Evolutionary conservation across 2,888 invertebrate species (phyloP).

Genomic region (Lasioglossum zephyrum): DNA sequence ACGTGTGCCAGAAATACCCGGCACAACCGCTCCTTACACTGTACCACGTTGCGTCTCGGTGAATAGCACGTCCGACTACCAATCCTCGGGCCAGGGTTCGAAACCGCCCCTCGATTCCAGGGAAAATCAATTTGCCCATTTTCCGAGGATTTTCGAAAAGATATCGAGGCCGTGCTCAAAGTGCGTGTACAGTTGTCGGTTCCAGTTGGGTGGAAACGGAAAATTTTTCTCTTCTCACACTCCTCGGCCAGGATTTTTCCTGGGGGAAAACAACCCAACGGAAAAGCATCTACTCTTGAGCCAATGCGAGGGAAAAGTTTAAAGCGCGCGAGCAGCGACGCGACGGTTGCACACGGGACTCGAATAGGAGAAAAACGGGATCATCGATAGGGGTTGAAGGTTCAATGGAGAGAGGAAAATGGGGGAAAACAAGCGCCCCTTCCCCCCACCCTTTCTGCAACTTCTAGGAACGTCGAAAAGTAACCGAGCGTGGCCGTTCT

Average conservation of each 20-base stretch:
- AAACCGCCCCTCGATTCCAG: not conserved
- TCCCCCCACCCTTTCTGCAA: not conserved
- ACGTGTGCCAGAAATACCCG: not conserved
- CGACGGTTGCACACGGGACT: not conserved
- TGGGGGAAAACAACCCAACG: not conserved
- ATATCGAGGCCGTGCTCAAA: not conserved
- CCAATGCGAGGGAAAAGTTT: not conserved
- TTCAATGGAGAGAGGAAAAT: not conserved
- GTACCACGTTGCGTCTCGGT: not conserved
- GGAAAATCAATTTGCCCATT: not conserved
- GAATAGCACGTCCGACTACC: not conserved
- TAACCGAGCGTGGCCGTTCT: constrained; percentile 59
- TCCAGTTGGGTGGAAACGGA: not conserved
- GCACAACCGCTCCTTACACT: not conserved
- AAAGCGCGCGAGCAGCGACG: not conserved
- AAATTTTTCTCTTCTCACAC: not conserved
- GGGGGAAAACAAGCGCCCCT: constrained; percentile 10
- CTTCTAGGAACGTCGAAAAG: constrained; percentile 36
- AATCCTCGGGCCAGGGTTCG: not conserved
- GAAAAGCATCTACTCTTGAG: not conserved
- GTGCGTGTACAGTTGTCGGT: no score
- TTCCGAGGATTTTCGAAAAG: not conserved
- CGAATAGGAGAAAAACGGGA: not conserved
- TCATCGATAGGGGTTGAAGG: not conserved
- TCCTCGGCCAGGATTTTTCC: no score